phyloP scores from a whole-genome alignment of 1,140 invertebrate genomes.

The Limonius californicus region DNA sequence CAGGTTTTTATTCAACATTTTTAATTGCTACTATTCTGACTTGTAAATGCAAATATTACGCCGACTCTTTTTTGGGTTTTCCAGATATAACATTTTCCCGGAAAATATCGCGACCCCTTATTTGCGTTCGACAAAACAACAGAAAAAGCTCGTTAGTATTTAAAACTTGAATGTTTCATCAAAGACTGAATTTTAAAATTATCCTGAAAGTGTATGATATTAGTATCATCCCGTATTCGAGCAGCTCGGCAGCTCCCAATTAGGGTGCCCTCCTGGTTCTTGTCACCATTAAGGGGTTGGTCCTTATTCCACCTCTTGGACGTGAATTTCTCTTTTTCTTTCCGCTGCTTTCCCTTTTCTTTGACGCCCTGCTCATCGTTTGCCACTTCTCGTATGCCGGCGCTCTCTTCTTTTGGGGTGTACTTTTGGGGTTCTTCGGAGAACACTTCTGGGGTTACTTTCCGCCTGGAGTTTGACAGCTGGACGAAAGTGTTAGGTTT shows the following conservation, averaged over 20 bases:
- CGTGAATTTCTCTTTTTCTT: background rate
- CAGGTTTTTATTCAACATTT: too few relatives aligned
- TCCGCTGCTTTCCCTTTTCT: constrained; percentile 2
- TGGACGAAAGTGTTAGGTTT: constrained; percentile 37
- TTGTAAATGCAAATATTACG: too few relatives aligned
- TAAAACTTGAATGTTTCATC: constrained; percentile 3
- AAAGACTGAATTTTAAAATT: constrained; percentile 31
- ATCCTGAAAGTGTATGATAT: constrained; percentile 36
- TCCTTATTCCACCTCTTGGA: constrained; percentile 9
- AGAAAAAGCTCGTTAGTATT: constrained; percentile 1
- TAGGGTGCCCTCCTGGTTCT: constrained; percentile 19
- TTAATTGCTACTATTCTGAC: too few relatives aligned
- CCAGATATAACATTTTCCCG: too few relatives aligned
- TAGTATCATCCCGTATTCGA: constrained; percentile 38
- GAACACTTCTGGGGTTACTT: background rate
- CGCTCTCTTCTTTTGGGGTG: constrained; percentile 42
- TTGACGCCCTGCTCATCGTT: background rate
- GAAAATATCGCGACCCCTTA: too few relatives aligned
- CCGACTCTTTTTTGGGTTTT: too few relatives aligned
- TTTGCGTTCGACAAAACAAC: too few relatives aligned
- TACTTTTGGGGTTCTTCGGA: constrained; percentile 33
- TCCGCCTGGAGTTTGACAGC: constrained; percentile 16
- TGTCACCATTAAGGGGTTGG: constrained; percentile 6
- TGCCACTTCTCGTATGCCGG: constrained; percentile 25
- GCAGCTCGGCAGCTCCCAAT: constrained; percentile 38